Conservation (phyloP, 2,797 vertebrate species). For the Chelidonichthys spinosus region DNA sequence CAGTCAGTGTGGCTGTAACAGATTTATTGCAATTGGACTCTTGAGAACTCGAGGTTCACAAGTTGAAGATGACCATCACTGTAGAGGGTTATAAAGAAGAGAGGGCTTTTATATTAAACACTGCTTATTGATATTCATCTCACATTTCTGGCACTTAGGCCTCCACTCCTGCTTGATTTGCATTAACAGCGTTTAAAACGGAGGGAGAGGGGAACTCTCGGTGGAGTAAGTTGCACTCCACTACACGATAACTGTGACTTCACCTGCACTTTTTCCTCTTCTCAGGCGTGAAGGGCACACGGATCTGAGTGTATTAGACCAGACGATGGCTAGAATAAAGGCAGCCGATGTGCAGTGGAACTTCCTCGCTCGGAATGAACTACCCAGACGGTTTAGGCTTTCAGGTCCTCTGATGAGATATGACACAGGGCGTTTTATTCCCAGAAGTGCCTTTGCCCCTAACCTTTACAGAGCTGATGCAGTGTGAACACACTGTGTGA, state of each 20-base stretch:
- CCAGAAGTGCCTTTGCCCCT: conserved; percentile 35
- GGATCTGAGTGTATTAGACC: conserved; percentile 52
- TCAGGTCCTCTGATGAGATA: conserved; percentile 34
- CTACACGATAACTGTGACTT: conserved; percentile 67
- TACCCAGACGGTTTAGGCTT: conserved; percentile 48
- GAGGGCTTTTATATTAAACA: conserved; percentile 46
- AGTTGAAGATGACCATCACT: conserved; percentile 28
- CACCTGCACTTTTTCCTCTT: conserved; percentile 62
- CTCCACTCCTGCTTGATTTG: conserved; percentile 68
- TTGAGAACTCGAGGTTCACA: conserved; percentile 21
- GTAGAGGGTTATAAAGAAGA: conserved; percentile 12
- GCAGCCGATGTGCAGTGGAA: conserved; percentile 28
- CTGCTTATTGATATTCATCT: conserved; percentile 72
- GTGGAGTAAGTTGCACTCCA: conserved; percentile 57
- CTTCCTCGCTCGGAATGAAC: conserved; percentile 39
- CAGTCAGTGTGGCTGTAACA: neutral
- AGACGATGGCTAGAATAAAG: conserved; percentile 43
- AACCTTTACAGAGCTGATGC: conserved; percentile 29
- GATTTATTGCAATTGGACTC: conserved; percentile 20
- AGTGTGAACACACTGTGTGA: conserved; percentile 7
- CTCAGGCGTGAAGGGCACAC: conserved; percentile 68
- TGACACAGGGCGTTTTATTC: conserved; percentile 36
- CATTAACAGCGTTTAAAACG: conserved; percentile 75
- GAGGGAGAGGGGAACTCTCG: conserved; percentile 59
- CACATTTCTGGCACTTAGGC: conserved; percentile 66